These are phyloP conservation scores for Semotilus atromaculatus DNA, from an alignment of 2,797 vertebrate species.

Conservation along the genomic window DNA sequence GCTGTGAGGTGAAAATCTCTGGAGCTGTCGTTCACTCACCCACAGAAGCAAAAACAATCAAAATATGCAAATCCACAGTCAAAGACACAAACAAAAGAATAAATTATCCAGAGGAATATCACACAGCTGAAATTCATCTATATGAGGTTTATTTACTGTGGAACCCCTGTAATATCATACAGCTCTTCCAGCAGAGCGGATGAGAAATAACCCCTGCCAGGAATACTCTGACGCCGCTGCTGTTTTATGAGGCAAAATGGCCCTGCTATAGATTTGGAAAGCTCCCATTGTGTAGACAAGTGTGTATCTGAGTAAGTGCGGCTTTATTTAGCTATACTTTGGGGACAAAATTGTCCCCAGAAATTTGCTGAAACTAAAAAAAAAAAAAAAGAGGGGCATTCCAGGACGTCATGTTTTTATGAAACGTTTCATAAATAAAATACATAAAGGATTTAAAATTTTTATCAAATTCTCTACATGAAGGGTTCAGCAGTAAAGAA, in stretches of 20 bases:
- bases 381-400: neutral
- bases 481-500: neutral
- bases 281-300: neutral
- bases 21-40: conserved; percentile 43
- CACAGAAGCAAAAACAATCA: conserved; percentile 56
- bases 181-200: conserved; percentile 26
- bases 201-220: conserved; percentile 36
- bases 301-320: neutral
- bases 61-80: conserved; percentile 59
- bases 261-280: conserved; percentile 8
- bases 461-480: neutral
- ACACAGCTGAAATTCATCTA: conserved; percentile 50
- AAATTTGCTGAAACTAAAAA: neutral
- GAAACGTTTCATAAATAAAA: neutral
- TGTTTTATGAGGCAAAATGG: conserved; percentile 29
- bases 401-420: neutral
- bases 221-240: neutral
- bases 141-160: conserved; percentile 52
- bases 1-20: conserved; percentile 56
- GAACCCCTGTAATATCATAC: conserved; percentile 39
- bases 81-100: conserved; percentile 57
- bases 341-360: neutral
- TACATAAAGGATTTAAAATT: neutral
- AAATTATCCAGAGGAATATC: conserved; percentile 50
- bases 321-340: neutral